Conservation (phyloP, 1,140 invertebrate genomes). For the Zaprionus vittiger region DNA sequence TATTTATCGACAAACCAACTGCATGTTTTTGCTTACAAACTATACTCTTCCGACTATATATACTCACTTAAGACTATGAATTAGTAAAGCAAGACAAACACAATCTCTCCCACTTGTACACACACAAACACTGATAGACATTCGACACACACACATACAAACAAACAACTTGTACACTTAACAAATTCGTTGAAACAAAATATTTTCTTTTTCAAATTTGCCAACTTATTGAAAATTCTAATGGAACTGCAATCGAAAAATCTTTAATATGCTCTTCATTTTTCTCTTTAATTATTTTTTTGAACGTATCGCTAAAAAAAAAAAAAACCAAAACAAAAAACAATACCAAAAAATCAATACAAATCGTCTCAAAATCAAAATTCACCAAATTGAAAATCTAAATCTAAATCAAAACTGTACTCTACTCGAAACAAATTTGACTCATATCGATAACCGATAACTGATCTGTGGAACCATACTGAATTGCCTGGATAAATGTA, state of each 20-base stretch:
- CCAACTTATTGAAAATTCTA: conserved; percentile 64
- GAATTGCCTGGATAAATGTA: conserved; percentile 65
- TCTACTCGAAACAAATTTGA: conserved; percentile 68
- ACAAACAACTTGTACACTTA: conserved; percentile 44
- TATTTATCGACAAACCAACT: conserved; percentile 23
- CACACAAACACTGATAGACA: conserved; percentile 39
- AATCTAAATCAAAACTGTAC: conserved; percentile 63
- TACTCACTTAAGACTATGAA: conserved; percentile 57
- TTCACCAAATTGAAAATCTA: conserved; percentile 51
- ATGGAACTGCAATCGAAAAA: conserved; percentile 74
- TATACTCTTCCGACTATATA: conserved; percentile 57
- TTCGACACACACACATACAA: conserved; percentile 35
- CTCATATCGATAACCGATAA: conserved; percentile 64
- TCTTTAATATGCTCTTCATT: conserved; percentile 80
- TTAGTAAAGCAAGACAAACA: conserved; percentile 23
- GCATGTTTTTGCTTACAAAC: conserved; percentile 71
- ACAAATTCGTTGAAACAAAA: conserved; percentile 54
- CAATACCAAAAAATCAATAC: conserved; percentile 41
- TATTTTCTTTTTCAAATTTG: conserved; percentile 67
- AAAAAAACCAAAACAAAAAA: conserved; percentile 23
- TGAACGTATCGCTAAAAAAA: conserved; percentile 80
- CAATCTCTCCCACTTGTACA: conserved; percentile 16
- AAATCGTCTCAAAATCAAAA: conserved; percentile 44
- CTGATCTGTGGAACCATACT: conserved; percentile 48
- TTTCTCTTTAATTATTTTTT: conserved; percentile 82